Conservation (phyloP, 92 coral and sea anemone genomes). For the Parazoanthus darwini region DNA sequence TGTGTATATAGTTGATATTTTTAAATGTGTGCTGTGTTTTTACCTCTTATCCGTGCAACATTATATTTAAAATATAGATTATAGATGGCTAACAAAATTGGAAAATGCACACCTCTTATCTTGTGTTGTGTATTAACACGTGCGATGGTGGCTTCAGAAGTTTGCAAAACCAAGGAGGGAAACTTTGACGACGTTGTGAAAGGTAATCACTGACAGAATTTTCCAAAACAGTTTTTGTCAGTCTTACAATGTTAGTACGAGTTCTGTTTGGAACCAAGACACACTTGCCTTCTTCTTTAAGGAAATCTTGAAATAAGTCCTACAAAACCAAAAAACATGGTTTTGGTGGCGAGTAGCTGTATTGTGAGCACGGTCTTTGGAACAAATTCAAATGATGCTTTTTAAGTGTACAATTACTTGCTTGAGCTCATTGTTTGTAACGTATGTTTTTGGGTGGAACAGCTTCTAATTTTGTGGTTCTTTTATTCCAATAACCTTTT, state of each 20-base stretch:
- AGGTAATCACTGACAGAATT: not conserved
- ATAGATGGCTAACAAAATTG: not conserved
- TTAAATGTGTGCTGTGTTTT: too few species aligned
- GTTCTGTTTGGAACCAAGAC: not conserved
- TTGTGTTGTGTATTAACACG: not conserved
- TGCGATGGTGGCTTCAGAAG: not conserved
- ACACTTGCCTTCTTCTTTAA: too few species aligned
- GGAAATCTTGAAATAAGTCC: too few species aligned
- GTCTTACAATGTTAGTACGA: not conserved
- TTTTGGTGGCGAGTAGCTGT: too few species aligned
- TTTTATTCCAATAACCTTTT: too few species aligned
- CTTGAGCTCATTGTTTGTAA: too few species aligned
- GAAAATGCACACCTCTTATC: not conserved
- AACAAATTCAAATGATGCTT: not conserved
- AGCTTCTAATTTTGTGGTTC: too few species aligned
- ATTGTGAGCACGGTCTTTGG: too few species aligned
- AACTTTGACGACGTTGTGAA: slow-evolving; percentile 7
- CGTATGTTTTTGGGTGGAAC: too few species aligned
- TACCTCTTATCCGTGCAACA: not conserved
- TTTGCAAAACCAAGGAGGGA: not conserved
- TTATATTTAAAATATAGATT: not conserved
- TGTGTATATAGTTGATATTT: too few species aligned
- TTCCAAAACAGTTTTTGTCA: too few species aligned
- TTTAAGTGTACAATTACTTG: not conserved
- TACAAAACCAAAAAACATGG: too few species aligned